A percentile compares a stretch with the other conserved stretches of the same genome.
These are phyloP conservation scores for Eurypyga helias DNA, from an alignment of 2,113 vertebrate genomes.

Conservation along the genomic window DNA sequence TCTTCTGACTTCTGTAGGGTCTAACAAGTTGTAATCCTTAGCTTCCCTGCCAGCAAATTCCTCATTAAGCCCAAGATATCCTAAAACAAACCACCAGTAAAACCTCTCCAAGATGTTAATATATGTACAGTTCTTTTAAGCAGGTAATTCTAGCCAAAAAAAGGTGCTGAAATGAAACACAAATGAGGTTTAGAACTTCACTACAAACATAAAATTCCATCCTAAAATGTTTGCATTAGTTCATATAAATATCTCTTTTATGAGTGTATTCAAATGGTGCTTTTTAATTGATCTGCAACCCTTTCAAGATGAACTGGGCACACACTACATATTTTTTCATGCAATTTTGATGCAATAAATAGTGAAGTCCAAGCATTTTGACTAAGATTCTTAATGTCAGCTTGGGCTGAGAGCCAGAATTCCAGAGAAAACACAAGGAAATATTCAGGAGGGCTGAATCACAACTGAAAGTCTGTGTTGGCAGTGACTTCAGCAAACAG, in stretches of 20 bases:
- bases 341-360: background rate
- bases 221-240: background rate
- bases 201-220: background rate
- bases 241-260: background rate
- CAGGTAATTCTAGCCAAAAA: background rate
- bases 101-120: background rate
- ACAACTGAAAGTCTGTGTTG: background rate
- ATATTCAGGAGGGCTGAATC: background rate
- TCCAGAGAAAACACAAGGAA: background rate
- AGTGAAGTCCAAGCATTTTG: background rate
- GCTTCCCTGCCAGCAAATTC: background rate
- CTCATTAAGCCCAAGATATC: background rate
- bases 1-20: background rate
- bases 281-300: background rate
- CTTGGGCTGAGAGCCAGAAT: background rate
- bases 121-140: background rate
- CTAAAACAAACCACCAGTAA: background rate
- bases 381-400: background rate
- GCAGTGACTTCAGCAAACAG: background rate
- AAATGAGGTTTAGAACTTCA: background rate
- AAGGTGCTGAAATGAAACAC: too few relatives aligned
- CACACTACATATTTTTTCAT: background rate
- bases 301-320: background rate
- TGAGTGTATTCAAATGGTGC: background rate
- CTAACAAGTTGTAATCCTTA: background rate